Conservation (phyloP, 2,113 vertebrate genomes). For the Phrynocephalus versicolor region DNA sequence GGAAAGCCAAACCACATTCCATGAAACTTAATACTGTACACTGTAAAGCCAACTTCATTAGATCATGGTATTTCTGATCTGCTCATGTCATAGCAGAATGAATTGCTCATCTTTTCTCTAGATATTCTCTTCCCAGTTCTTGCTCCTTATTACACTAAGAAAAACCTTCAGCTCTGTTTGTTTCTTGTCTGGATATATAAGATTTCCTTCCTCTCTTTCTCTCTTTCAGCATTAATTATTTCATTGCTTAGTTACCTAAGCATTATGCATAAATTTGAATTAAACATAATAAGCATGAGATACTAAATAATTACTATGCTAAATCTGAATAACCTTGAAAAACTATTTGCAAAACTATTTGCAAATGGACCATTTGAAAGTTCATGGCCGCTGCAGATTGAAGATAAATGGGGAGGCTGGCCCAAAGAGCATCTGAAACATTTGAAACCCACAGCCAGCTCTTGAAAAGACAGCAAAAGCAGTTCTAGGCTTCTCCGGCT, state of each 20-base stretch:
- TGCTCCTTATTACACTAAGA: neutral
- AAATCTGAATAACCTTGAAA: neutral
- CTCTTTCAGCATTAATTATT: neutral
- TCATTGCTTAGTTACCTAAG: neutral
- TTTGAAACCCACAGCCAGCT: neutral
- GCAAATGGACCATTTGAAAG: neutral
- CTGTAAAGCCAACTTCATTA: too few relatives aligned
- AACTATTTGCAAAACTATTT: neutral
- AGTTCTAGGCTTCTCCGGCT: neutral
- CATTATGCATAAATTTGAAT: neutral
- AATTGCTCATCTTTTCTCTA: neutral
- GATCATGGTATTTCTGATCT: neutral
- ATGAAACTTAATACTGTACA: neutral
- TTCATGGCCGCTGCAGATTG: neutral
- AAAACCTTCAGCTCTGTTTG: neutral
- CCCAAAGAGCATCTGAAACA: neutral
- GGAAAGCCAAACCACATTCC: neutral
- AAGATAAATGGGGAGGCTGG: neutral
- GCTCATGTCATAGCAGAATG: neutral
- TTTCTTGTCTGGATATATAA: neutral
- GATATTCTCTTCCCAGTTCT: neutral
- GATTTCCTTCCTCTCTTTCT: neutral
- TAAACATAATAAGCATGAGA: neutral
- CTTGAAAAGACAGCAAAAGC: neutral
- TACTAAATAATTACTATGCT: neutral